Evolutionary conservation across 2,797 vertebrate species (phyloP), one percentile per base, ranked within the genome.

Genomic region (Meriones psammophilus): DNA sequence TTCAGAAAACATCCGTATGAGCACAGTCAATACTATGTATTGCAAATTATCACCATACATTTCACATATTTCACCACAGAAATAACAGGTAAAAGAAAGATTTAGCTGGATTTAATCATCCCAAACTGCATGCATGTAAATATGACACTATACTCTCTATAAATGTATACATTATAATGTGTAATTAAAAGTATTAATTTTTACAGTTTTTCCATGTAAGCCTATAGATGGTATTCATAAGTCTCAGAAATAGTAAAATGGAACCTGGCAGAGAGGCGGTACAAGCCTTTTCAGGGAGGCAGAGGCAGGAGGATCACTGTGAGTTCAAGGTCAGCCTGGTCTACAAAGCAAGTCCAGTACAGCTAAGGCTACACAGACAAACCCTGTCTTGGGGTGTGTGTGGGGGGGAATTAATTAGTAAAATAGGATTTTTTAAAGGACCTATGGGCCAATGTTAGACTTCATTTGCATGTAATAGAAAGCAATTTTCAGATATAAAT

Each of bases 221-320:
- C 64, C 39, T 87, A 69, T 1, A 83, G n/a, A 73, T 64, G 5
- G 15, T 46, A 94, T 46, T 95, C 62, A 76, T 62, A 93, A 50
- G 50, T 22, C 58, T 95, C 92, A 96, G 66, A 92, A 54, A n/a
- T 66, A n/a, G 39, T 92, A 92, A 95, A 80, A 50, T 50, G 50
- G 50, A 50, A 10, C 50, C 50, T 50, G 50, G 50, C 10, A 42
- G 42, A 42, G 50, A 50, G 50, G 46, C 39, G 50, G 50, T 50
- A 10, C 50, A 50, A 50, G 50, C 50, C 50, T 50, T 50, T 50
- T 50, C 50, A 50, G 50, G 50, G 50, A 50, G 9, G 50, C 50
- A 50, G 50, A 50, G 9, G 50, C 50, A 50, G 50, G 50, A 50
- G 50, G 50, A 50, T 50, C 50, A 50, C 50, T 50, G 50, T 10